Conservation (phyloP, 2,888 invertebrate species). For the Leucoptera coffeella region DNA sequence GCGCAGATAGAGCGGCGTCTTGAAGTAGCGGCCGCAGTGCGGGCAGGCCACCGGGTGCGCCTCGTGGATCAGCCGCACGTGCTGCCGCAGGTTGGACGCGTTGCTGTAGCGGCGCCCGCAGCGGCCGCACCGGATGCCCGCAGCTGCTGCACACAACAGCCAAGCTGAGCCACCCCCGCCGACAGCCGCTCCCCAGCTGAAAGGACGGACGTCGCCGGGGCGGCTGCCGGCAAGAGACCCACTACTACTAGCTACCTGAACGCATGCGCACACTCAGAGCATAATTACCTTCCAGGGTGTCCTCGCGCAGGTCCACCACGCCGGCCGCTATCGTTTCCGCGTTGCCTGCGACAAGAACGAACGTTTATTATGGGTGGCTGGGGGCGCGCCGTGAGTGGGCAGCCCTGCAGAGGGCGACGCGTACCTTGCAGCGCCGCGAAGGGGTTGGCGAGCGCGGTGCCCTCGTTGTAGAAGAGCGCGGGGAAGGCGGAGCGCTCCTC, state of each 20-base stretch:
- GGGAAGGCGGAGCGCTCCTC: conserved; percentile 52
- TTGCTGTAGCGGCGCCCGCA: conserved; percentile 67
- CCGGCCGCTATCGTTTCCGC: conserved; percentile 42
- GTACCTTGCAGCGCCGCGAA: conserved; percentile 40
- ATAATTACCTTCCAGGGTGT: conserved; percentile 42
- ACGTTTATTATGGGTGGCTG: too few relatives aligned
- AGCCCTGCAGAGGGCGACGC: conserved; percentile 4
- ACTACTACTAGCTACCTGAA: too few relatives aligned
- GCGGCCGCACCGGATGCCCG: conserved; percentile 54
- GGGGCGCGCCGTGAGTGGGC: not conserved
- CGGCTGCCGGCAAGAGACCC: conserved; percentile 53
- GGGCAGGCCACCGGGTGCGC: conserved; percentile 64
- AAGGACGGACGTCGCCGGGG: conserved; percentile 46
- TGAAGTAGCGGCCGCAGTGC: conserved; percentile 66
- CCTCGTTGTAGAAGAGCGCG: conserved; percentile 35
- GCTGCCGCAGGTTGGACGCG: conserved; percentile 68
- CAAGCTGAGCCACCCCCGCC: conserved; percentile 9
- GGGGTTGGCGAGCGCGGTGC: conserved; percentile 40
- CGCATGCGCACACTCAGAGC: too few relatives aligned
- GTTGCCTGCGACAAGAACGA: conserved; percentile 37
- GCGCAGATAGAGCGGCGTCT: conserved; percentile 70
- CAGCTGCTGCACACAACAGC: conserved; percentile 11
- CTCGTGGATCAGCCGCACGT: conserved; percentile 69
- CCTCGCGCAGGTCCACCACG: conserved; percentile 37
- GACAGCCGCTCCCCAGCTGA: conserved; percentile 50